Base-by-base conservation (phyloP, 2,888 invertebrate species). In the Rotaria macrura region DNA sequence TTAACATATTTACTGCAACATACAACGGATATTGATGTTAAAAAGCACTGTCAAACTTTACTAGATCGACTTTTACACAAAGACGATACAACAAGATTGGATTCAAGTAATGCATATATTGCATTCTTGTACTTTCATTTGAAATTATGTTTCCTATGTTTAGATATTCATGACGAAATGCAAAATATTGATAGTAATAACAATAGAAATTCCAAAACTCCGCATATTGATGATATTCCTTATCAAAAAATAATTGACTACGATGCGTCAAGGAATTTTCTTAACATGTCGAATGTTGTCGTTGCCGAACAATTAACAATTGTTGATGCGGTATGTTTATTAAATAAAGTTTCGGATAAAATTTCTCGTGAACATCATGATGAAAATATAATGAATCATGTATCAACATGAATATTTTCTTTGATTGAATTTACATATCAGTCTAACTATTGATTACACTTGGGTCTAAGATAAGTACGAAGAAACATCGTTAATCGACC, bases 301-400 rank as follows among this genome's bases (percentile, higher is more conserved):
- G 14, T 98, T 92, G 99, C 99, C 88, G 96, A 97, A 91, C 98
- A 99, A 92, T 93, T 99, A 88, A 79, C 79, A 9, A 43, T 43
- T 43, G n/a, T 79, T 43, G 79, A 79, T 79, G 79, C 79, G 3
- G 79, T 79, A 79, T 43, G 79, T 52, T 52, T 52, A 23, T 52
- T 52, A 6, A 23, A 52, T 52, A 6, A n/a, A 52, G 23, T 52
- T 29, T 34, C 10, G 9, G 29, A 65, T 65, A 3, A 10, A 49
- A 49, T 14, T 49, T 17, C 14, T 49, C 17, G 17, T 9, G 49
- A 49, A 49, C 17, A 17, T 14, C 1, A 49, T 17, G 14, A 17
- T 17, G 49, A 12, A 49, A 1, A 49, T 49, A 5, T 49, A 4
- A 17, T 14, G 14, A 49, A 49, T 49, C 49, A 49, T 17, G 17